These are phyloP conservation scores for Pomatostomus ruficeps DNA, from an alignment of 2,113 vertebrate genomes.

Conservation along the genomic window DNA sequence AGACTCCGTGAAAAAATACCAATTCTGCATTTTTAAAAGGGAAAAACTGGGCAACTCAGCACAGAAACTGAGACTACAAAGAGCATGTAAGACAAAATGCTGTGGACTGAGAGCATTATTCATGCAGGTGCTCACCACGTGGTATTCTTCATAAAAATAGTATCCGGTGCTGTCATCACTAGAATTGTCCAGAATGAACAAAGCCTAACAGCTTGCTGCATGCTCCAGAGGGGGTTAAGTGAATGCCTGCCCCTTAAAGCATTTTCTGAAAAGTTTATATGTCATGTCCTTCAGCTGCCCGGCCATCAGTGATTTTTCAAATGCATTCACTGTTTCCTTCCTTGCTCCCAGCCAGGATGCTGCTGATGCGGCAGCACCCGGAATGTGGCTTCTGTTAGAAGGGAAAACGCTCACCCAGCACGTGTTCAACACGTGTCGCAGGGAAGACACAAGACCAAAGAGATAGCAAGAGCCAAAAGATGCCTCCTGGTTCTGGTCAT, in stretches of 20 bases:
- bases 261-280: background rate
- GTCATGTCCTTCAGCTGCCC: constrained; percentile 13
- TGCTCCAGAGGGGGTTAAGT: constrained; percentile 9
- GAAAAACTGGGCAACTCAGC: background rate
- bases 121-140: background rate
- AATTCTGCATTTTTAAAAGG: background rate
- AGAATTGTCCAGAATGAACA: background rate
- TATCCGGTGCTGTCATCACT: background rate
- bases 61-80: background rate
- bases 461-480: background rate
- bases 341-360: background rate
- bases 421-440: background rate
- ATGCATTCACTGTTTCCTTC: background rate
- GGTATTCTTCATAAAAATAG: background rate
- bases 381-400: background rate
- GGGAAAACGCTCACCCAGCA: background rate
- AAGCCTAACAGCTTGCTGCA: background rate
- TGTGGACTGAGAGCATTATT: background rate
- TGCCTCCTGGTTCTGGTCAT: background rate
- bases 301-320: constrained; percentile 9
- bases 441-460: background rate
- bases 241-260: background rate
- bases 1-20: background rate
- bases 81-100: background rate
- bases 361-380: background rate